Evolutionary conservation across 30 jellyfish, hydroid and myxozoan species (phyloP).

Genomic region (Cassiopea xamachana): DNA sequence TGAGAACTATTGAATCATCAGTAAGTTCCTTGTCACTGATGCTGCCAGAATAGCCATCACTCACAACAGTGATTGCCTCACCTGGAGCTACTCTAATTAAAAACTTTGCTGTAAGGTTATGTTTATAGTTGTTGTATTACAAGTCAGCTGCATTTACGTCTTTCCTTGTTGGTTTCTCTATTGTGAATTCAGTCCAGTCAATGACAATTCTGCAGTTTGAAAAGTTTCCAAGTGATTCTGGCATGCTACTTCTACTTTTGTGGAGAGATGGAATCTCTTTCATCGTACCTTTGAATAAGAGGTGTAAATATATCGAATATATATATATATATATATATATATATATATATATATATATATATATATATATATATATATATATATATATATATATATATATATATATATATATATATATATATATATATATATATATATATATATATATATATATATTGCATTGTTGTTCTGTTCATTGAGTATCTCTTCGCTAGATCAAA

Average conservation of each 20-base stretch:
- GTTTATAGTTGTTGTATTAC: conserved; percentile 29
- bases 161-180: conserved; percentile 8
- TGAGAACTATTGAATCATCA: background rate
- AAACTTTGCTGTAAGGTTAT: conserved; percentile 8
- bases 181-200: conserved; percentile 35
- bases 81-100: conserved; percentile 33
- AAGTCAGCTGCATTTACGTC: conserved; percentile 14
- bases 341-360: too few species aligned
- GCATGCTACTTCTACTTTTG: conserved; percentile 12
- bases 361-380: background rate
- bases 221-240: conserved; percentile 22
- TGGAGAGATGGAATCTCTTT: conserved; percentile 1
- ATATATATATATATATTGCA: background rate
- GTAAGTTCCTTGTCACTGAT: conserved; percentile 3
- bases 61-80: conserved; percentile 26
- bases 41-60: conserved; percentile 34
- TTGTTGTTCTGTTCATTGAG: background rate
- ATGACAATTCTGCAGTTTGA: conserved; percentile 20
- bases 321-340: too few species aligned
- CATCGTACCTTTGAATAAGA: background rate
- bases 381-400: background rate
- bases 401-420: too few species aligned
- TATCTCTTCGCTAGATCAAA: conserved; percentile 18
- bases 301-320: too few species aligned
- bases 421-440: too few species aligned